phyloP scores from a whole-genome alignment of 2,113 vertebrate genomes.

The Oncorhynchus nerka region DNA sequence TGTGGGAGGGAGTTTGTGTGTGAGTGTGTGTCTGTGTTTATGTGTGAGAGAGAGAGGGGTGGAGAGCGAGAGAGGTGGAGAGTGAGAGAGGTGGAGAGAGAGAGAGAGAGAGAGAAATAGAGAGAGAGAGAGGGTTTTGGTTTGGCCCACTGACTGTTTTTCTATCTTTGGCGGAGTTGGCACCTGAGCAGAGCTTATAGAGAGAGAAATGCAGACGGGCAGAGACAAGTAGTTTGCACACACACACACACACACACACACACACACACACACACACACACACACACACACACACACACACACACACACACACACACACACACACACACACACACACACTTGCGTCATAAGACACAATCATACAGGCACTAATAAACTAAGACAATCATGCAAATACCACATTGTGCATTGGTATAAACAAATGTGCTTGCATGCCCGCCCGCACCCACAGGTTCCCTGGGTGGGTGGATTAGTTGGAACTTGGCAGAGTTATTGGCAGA shows the following conservation, averaged over 20 bases:
- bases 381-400: too few species aligned
- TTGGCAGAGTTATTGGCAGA: constrained; percentile 33
- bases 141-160: constrained; percentile 58
- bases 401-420: too few species aligned
- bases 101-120: constrained; percentile 42
- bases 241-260: not conserved
- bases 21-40: too few species aligned
- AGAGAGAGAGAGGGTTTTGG: constrained; percentile 47
- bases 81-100: constrained; percentile 34
- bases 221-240: constrained; percentile 19
- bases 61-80: constrained; percentile 8
- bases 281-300: constrained; percentile 2
- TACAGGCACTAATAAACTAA: too few species aligned
- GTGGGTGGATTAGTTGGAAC: constrained; percentile 71
- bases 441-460: constrained; percentile 54
- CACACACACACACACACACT: constrained; percentile 4
- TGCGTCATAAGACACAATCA: not conserved
- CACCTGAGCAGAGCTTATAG: constrained; percentile 47
- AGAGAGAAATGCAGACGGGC: constrained; percentile 52
- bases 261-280: not conserved
- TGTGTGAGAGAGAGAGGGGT: constrained; percentile 25
- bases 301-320: constrained; percentile 2
- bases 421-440: too few species aligned
- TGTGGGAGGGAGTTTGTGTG: constrained; percentile 21
- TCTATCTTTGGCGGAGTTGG: constrained; percentile 54